A percentile compares a stretch with the other conserved stretches of the same genome.
Conservation (phyloP, 2,797 vertebrate genomes). For the Pangasius macronema region DNA sequence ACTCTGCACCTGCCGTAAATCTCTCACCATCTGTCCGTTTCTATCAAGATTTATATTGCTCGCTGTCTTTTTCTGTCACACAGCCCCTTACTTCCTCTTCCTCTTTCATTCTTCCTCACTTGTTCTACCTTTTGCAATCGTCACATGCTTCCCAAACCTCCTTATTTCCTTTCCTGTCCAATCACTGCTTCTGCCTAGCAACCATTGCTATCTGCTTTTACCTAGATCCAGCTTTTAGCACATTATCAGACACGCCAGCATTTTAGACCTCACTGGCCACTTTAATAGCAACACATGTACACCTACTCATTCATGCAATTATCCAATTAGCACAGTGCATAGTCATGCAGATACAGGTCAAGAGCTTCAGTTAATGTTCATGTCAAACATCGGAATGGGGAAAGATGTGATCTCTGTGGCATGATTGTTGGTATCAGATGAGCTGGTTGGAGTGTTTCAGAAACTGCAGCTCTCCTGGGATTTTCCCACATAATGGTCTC, state of each 20-base stretch:
- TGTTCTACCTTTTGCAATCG: neutral
- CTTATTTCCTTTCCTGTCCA: neutral
- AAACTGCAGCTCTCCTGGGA: neutral
- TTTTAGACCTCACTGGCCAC: neutral
- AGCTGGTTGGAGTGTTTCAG: neutral
- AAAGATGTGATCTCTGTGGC: neutral
- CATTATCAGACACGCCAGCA: neutral
- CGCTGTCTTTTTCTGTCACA: constrained; percentile 12
- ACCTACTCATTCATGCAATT: neutral
- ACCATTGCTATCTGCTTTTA: neutral
- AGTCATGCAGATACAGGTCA: neutral
- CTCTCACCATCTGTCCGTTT: constrained; percentile 19
- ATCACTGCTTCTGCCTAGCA: neutral
- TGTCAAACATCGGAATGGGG: neutral
- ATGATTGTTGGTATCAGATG: neutral
- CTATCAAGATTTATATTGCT: neutral
- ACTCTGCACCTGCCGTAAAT: constrained; percentile 38
- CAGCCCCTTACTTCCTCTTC: neutral
- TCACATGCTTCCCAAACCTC: neutral
- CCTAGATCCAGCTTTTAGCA: neutral
- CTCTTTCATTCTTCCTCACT: neutral
- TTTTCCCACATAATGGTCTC: neutral
- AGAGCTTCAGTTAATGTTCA: neutral
- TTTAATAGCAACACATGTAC: neutral
- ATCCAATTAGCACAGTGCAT: neutral